Base-by-base conservation (phyloP, 2,113 vertebrate species). In the Cranoglanis bouderius region DNA sequence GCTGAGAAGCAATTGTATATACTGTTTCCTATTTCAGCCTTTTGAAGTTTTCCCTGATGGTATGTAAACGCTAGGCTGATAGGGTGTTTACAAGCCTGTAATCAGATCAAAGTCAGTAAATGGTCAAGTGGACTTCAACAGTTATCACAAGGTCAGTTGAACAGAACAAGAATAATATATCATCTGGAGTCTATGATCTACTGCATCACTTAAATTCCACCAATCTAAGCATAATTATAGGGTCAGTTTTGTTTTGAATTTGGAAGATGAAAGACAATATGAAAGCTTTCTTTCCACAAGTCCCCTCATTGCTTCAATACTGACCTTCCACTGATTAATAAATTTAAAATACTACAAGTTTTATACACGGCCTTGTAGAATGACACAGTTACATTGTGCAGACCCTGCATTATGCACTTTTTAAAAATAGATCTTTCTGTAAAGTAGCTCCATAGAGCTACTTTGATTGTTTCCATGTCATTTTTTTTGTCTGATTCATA, bases 401-500 rank as follows among this genome's bases (percentile, higher is more conserved):
- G 49, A 89, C 14, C 38, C 70, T 49, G 61, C 35, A 75, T 85
- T 80, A 74, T 57, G 72, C 40, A 51, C n/a, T 12, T 74, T 57
- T 38, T 1, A 12, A 24, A 53, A 82, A 57, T 81, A 32, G 29
- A 82, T 82, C n/a, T 55, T 35, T 9, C 51, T 21, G 51, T 46
- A 80, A 82, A 19, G n/a, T 86, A 72, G 53, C 77, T 8, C 0
- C 72, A 88, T 19, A 85, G 83, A 87, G 91, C 59, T n/a, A n/a
- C n/a, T 91, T 35, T 92, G 80, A 91, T 87, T 84, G 85, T 74
- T 89, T 91, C 84, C 92, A 93, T 94, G 93, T 65, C 61, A 14
- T 82, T 82, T 49, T 65, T 65, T 72, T 35, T 67, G 59, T 74
- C 70, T 35, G 49, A 75, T 75, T 18, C 59, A 35, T 57, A 55